Percentiles rank a stretch among this genome's conserved stretches.
These are phyloP conservation scores for Chouioia cunea DNA, from an alignment of 2,888 invertebrate genomes.

Conservation along the genomic window DNA sequence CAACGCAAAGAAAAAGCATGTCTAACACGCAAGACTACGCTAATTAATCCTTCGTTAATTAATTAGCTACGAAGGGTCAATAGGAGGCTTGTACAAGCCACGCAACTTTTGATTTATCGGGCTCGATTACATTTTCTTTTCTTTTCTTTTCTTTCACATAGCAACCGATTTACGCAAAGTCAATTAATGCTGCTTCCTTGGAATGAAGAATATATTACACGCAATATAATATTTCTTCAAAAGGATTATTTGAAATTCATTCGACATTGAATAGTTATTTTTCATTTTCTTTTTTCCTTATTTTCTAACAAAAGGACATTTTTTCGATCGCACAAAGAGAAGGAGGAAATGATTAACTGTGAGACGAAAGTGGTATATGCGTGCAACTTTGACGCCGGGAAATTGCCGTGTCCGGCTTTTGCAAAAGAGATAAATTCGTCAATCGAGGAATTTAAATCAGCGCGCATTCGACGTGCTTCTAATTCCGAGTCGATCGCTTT, in stretches of 20 bases:
- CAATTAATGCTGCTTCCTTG: constrained; percentile 18
- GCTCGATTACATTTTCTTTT: constrained; percentile 18
- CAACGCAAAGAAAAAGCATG: background rate
- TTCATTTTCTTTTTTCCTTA: too few relatives aligned
- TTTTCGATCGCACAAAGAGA: background rate
- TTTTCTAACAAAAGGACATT: background rate
- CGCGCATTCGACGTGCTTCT: background rate
- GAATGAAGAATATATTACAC: too few relatives aligned
- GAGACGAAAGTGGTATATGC: background rate
- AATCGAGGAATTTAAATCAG: too few relatives aligned
- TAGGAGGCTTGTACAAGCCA: background rate
- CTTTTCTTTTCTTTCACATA: background rate
- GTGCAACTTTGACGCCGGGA: background rate
- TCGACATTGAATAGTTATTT: too few relatives aligned
- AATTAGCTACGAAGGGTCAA: constrained; percentile 22
- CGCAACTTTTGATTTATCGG: background rate
- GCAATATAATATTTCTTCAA: too few relatives aligned
- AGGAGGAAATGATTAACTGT: background rate
- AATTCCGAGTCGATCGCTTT: background rate
- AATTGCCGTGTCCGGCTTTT: too few relatives aligned
- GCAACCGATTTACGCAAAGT: constrained; percentile 25
- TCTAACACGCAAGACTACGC: constrained; percentile 5
- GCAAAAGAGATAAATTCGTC: too few relatives aligned
- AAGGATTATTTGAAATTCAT: too few relatives aligned
- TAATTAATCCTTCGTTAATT: constrained; percentile 45